A percentile compares a stretch with the other conserved stretches of the same genome.
phyloP scores from a whole-genome alignment of 2,888 invertebrate species.

The Ypsolopha scabrella region DNA sequence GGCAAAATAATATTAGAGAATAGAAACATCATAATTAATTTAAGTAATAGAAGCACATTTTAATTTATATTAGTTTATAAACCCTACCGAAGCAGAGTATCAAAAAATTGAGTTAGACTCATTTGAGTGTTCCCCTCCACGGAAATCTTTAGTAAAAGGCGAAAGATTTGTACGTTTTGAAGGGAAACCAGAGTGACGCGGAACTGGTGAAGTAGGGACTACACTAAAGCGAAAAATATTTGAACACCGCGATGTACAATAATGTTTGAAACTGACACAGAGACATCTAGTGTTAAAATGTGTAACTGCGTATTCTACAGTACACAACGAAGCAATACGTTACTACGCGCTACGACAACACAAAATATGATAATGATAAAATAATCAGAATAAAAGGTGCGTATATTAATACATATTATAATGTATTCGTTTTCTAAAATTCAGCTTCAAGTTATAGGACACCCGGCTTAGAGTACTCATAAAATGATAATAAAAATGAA shows the following conservation, averaged over 20 bases:
- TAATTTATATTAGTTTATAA: too few species aligned
- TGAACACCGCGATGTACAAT: not conserved
- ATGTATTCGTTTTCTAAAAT: too few species aligned
- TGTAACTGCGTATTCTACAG: not conserved
- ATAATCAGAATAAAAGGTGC: not conserved
- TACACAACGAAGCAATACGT: not conserved
- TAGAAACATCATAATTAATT: too few species aligned
- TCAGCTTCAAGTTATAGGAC: too few species aligned
- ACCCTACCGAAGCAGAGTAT: not conserved
- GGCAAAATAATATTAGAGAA: too few species aligned
- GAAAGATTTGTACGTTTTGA: conserved; percentile 80
- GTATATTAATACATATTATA: too few species aligned
- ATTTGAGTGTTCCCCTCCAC: conserved; percentile 60
- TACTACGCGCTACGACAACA: not conserved
- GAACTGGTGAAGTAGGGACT: not conserved
- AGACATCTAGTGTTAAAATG: not conserved
- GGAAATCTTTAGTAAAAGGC: conserved; percentile 86
- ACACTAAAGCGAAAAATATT: not conserved
- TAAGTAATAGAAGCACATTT: too few species aligned
- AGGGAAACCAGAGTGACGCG: conserved; percentile 71
- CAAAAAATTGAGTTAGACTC: conserved; percentile 2
- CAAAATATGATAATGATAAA: too few species aligned
- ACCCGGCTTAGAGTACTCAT: too few species aligned
- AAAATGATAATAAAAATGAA: too few species aligned
- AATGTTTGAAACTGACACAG: not conserved